These are phyloP conservation scores for Enteromius anoplus DNA, from an alignment of 2,797 vertebrate genomes.

Conservation along the genomic window DNA sequence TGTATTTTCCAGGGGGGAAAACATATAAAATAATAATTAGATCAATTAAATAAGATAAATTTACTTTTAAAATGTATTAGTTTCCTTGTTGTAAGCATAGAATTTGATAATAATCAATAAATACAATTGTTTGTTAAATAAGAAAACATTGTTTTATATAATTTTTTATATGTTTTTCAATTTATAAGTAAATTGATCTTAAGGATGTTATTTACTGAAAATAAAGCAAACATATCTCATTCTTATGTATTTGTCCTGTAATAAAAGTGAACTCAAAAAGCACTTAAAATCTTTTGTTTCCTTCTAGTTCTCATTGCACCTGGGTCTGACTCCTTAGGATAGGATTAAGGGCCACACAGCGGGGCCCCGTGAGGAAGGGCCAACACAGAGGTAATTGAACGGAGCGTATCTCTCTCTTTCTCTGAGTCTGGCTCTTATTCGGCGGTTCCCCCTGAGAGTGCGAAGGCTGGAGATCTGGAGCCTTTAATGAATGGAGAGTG, in stretches of 20 bases:
- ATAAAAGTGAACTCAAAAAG: constrained; percentile 8
- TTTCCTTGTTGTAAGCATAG: neutral
- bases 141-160: neutral
- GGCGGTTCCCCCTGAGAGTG: constrained; percentile 63
- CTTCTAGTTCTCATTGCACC: constrained; percentile 24
- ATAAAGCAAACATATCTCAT: neutral
- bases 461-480: constrained; percentile 69
- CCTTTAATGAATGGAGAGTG: constrained; percentile 79
- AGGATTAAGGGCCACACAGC: constrained; percentile 63
- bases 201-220: neutral
- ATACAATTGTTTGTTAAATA: neutral
- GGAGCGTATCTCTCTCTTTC: constrained; percentile 56
- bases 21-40: no score
- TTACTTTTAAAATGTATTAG: neutral
- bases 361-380: constrained; percentile 51
- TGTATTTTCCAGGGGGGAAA: neutral
- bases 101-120: neutral
- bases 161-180: neutral
- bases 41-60: neutral
- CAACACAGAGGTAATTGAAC: constrained; percentile 75
- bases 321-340: constrained; percentile 48
- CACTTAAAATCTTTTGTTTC: constrained; percentile 22
- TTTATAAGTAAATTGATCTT: neutral
- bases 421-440: constrained; percentile 48
- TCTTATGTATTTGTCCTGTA: neutral